Conservation (phyloP, 2,888 invertebrate genomes). For the Lissonota sp. region DNA sequence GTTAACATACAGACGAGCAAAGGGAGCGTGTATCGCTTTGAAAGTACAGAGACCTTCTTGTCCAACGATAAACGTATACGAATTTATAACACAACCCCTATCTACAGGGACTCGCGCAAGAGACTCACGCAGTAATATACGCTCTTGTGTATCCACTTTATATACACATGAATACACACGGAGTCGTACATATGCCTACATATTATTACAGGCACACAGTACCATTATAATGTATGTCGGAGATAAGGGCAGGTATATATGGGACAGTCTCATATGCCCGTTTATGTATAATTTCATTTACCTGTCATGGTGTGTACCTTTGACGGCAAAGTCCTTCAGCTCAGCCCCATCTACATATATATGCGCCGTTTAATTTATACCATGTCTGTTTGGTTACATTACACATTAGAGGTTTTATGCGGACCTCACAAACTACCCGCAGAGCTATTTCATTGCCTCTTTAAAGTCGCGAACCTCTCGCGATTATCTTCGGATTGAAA, state of each 20-base stretch:
- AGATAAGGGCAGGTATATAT: conserved; percentile 31
- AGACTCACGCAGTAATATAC: conserved; percentile 30
- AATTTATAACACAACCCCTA: conserved; percentile 54
- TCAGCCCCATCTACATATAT: conserved; percentile 2
- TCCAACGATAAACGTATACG: conserved; percentile 22
- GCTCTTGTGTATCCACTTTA: conserved; percentile 17
- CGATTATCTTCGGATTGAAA: neutral
- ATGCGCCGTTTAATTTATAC: conserved; percentile 31
- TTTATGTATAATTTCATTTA: conserved; percentile 34
- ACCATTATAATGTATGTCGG: neutral
- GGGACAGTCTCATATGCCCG: conserved; percentile 4
- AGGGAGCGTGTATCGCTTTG: neutral
- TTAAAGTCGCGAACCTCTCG: neutral
- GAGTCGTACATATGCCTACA: neutral
- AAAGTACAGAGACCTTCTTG: conserved; percentile 39
- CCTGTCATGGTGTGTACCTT: conserved; percentile 43
- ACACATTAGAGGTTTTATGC: conserved; percentile 1
- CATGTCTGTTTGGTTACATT: conserved; percentile 10
- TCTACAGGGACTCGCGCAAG: conserved; percentile 26
- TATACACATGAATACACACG: conserved; percentile 25
- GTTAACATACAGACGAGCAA: too few species aligned
- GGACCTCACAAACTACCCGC: neutral
- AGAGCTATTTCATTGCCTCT: neutral
- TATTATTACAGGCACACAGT: neutral
- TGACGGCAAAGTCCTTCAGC: conserved; percentile 49